Base-by-base conservation (phyloP, 2,113 vertebrate genomes). In the Diglossa brunneiventris region DNA sequence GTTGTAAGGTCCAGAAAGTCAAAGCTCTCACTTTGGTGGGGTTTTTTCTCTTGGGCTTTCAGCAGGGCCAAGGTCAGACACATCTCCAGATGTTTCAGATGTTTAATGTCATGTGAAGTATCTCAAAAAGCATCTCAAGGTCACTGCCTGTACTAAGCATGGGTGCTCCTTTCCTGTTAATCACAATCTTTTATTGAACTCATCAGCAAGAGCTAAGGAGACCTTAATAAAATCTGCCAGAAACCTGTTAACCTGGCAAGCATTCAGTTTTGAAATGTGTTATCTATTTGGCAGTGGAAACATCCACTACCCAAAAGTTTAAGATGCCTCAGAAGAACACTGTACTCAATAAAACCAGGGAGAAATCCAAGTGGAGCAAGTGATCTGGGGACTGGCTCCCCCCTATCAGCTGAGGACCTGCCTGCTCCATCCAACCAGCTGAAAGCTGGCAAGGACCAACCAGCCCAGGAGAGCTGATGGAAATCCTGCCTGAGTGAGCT, bases 61-160 rank as follows among this genome's bases (percentile, higher is more conserved):
- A 64, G 10, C 5, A 37, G 4, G 4, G 35, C 13, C n/a, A 67
- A 49, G 33, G 8, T 41, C 42, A 66, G 46, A 88, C 30, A 8
- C 0, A 0, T 47, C 39, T 59, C 47, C 35, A 62, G 56, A 53
- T 4, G 11, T 52, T 42, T 44, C 37, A 52, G 31, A 37, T 22
- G 22, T 69, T 83, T n/a, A 31, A 41, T 73, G 70, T 59, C 28
- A 66, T 4, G 2, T 7, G 46, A 67, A 53, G 18, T 17, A 33
- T 22, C 55, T 56, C 55, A 41, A 77, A 44, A 53, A 41, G 26
- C n/a, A 56, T 44, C 78, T 69, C 46, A 52, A 90, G 31, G 37
- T 46, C 62, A 66, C 41, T 28, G 14, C 21, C 87, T 11, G 5
- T 33, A 53, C 26, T 8, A 62, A 90, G 9, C 28, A 66, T 50